Evolutionary conservation across 1,140 invertebrate genomes (phyloP).

Genomic region (Laupala kohalensis): DNA sequence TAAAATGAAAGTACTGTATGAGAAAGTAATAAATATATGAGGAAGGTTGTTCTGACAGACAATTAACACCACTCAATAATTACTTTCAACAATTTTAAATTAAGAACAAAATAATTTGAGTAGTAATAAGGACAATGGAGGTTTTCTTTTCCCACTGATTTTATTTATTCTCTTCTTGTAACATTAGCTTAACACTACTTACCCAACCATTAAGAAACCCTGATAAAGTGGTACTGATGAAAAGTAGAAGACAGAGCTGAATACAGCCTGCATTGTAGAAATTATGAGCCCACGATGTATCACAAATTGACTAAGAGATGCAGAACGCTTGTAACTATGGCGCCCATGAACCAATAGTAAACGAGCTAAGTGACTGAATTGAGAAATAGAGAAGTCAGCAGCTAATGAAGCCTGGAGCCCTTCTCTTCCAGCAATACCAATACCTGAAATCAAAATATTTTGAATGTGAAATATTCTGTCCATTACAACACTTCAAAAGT

Average conservation of each 20-base stretch:
- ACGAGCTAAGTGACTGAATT: constrained; percentile 77
- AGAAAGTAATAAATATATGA: too few relatives aligned
- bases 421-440: constrained; percentile 91
- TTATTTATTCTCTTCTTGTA: constrained; percentile 10
- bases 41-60: too few relatives aligned
- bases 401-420: constrained; percentile 93
- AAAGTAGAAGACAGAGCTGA: constrained; percentile 97
- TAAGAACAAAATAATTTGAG: too few relatives aligned
- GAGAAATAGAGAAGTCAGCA: constrained; percentile 95
- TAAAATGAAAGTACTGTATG: too few relatives aligned
- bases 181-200: constrained; percentile 24
- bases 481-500: too few relatives aligned
- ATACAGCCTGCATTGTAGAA: constrained; percentile 97
- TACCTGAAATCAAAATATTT: too few relatives aligned
- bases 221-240: constrained; percentile 95
- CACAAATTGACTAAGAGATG: constrained; percentile 92
- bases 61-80: too few relatives aligned
- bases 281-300: constrained; percentile 98
- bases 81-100: too few relatives aligned
- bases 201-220: constrained; percentile 96
- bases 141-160: too few relatives aligned
- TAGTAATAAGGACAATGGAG: too few relatives aligned
- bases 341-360: constrained; percentile 90
- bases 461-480: too few relatives aligned
- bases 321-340: constrained; percentile 90